Percentiles rank a stretch among this genome's conserved stretches.
Evolutionary conservation across 2,888 invertebrate genomes (phyloP).

Genomic region (Trypoxylon attenuatum): DNA sequence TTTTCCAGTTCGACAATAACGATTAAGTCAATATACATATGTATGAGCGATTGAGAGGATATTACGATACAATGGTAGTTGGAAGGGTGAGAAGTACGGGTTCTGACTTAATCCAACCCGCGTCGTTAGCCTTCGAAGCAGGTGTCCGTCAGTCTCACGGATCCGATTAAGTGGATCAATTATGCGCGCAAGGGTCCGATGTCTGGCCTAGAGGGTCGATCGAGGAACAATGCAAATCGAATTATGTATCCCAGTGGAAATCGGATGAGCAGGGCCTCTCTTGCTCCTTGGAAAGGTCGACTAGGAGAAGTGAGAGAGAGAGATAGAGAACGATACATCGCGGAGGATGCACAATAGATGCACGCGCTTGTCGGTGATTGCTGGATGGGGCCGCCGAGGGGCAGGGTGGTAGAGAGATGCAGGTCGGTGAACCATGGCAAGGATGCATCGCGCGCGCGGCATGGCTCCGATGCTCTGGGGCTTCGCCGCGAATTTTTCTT

Average conservation of each 20-base stretch:
- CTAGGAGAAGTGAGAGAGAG: no score
- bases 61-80: no score
- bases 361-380: slow-evolving; percentile 9
- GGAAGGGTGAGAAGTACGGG: no score
- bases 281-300: no score
- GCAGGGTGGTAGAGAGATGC: slow-evolving; percentile 37
- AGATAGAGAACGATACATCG: slow-evolving; percentile 5
- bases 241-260: slow-evolving; percentile 60
- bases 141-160: slow-evolving; percentile 54
- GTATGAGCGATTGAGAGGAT: background rate
- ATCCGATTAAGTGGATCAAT: slow-evolving; percentile 64
- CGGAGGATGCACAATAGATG: slow-evolving; percentile 42
- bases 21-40: no score
- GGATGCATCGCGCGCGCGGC: no score
- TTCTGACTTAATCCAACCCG: no score
- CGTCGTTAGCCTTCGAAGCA: slow-evolving; percentile 37
- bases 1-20: no score
- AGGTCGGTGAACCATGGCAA: slow-evolving; percentile 59
- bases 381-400: background rate
- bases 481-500: slow-evolving; percentile 46
- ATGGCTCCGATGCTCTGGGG: slow-evolving; percentile 33
- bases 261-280: slow-evolving; percentile 24
- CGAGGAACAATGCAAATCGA: slow-evolving; percentile 65
- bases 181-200: slow-evolving; percentile 62
- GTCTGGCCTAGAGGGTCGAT: slow-evolving; percentile 51